These are phyloP conservation scores for Macrosteles quadrilineatus DNA, from an alignment of 1,140 invertebrate genomes.

Conservation along the genomic window DNA sequence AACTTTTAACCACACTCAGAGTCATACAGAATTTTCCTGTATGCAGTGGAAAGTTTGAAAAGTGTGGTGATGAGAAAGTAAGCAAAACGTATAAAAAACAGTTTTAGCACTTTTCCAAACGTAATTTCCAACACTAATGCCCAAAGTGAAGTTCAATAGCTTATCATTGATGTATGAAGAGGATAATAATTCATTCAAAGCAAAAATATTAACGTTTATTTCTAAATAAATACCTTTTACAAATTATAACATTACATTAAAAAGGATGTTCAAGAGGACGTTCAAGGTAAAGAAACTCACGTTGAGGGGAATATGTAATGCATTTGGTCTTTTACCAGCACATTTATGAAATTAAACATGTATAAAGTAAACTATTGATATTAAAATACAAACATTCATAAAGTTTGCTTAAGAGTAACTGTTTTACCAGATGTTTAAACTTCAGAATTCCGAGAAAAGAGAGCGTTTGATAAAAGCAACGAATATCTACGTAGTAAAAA, in stretches of 20 bases:
- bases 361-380: not conserved
- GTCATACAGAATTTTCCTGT: no score
- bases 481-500: no score
- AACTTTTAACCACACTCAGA: no score
- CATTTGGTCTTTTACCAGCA: not conserved
- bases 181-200: not conserved
- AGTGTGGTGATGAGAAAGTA: no score
- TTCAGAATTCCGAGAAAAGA: not conserved
- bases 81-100: no score
- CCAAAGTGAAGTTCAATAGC: no score
- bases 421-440: not conserved
- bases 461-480: not conserved
- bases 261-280: not conserved
- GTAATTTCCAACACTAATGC: no score
- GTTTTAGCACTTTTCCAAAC: no score
- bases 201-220: slow-evolving; percentile 15
- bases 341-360: not conserved
- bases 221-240: not conserved
- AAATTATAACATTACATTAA: not conserved
- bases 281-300: not conserved
- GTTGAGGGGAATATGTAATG: not conserved
- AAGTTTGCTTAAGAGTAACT: not conserved
- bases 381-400: not conserved
- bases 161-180: no score
- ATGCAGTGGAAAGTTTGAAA: no score